Conservation (phyloP, 2,113 vertebrate genomes). For the Ictalurus punctatus region DNA sequence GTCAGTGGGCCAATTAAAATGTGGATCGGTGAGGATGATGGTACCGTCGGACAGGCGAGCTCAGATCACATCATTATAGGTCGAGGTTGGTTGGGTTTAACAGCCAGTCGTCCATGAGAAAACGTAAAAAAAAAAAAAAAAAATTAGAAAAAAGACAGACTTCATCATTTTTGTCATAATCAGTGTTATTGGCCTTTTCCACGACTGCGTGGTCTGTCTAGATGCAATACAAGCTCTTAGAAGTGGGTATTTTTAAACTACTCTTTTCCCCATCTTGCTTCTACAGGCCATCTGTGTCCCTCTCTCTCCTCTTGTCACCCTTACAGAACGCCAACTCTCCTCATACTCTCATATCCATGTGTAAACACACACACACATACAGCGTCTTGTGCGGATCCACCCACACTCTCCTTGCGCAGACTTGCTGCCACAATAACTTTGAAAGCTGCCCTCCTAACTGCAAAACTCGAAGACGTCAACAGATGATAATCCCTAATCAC, state of each 20-base stretch:
- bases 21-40: background rate
- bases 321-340: slow-evolving; percentile 47
- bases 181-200: slow-evolving; percentile 22
- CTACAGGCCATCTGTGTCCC: slow-evolving; percentile 70
- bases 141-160: slow-evolving; percentile 8
- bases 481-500: slow-evolving; percentile 23
- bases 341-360: slow-evolving; percentile 48
- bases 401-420: slow-evolving; percentile 49
- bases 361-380: slow-evolving; percentile 39
- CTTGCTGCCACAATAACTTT: slow-evolving; percentile 65
- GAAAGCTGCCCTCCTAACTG: slow-evolving; percentile 57
- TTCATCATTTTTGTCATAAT: slow-evolving; percentile 23
- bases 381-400: slow-evolving; percentile 45
- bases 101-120: background rate
- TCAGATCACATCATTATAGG: background rate
- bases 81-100: background rate
- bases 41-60: background rate
- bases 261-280: slow-evolving; percentile 66
- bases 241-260: slow-evolving; percentile 57
- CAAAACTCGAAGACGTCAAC: slow-evolving; percentile 30
- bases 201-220: slow-evolving; percentile 28
- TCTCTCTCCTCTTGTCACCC: slow-evolving; percentile 45
- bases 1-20: slow-evolving; percentile 10
- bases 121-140: background rate
- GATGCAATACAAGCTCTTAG: slow-evolving; percentile 55